Conservation (phyloP, 2,888 invertebrate genomes). For the Selenia dentaria region DNA sequence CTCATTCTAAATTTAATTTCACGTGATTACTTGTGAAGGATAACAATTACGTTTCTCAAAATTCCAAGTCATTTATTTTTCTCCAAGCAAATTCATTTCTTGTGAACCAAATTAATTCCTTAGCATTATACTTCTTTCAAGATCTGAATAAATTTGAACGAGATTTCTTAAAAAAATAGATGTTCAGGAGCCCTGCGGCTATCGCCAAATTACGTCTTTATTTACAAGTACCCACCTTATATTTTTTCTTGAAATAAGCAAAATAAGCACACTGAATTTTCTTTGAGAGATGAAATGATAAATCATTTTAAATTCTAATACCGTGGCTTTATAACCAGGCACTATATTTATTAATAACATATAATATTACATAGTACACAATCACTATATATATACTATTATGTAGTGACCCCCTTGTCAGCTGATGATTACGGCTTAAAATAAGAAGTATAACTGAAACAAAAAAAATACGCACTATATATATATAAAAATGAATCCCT, state of each 20-base stretch:
- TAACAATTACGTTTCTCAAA: constrained; percentile 73
- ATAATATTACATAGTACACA: neutral
- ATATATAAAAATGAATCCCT: no score
- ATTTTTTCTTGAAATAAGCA: constrained; percentile 16
- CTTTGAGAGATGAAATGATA: constrained; percentile 9
- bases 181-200: constrained; percentile 69
- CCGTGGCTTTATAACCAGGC: constrained; percentile 26
- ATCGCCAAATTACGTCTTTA: constrained; percentile 78
- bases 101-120: constrained; percentile 78
- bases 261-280: constrained; percentile 24
- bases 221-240: constrained; percentile 62
- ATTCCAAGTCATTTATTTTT: constrained; percentile 76
- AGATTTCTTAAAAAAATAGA: constrained; percentile 76
- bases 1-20: constrained; percentile 62
- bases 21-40: constrained; percentile 54
- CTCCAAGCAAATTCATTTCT: constrained; percentile 66
- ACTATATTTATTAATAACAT: constrained; percentile 11
- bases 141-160: constrained; percentile 78
- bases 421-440: constrained; percentile 45
- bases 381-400: constrained; percentile 8
- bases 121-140: constrained; percentile 77
- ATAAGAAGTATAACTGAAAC: constrained; percentile 77
- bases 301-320: constrained; percentile 28
- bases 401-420: constrained; percentile 47
- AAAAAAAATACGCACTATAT: constrained; percentile 17